These are phyloP conservation scores for Thereva unica DNA, from an alignment of 2,888 invertebrate species.

Conservation along the genomic window DNA sequence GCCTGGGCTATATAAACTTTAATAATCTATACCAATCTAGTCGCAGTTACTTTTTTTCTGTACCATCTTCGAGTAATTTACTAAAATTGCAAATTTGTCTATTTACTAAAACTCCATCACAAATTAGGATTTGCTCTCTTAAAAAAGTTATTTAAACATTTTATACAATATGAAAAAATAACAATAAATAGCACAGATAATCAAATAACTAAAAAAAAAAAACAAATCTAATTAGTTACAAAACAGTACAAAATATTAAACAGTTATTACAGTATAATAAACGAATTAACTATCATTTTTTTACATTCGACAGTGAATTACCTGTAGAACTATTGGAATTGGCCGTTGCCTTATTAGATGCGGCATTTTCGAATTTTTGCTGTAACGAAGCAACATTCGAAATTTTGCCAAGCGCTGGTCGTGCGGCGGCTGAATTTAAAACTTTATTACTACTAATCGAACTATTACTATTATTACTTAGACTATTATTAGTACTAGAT, in stretches of 20 bases:
- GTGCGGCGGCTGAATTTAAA: slow-evolving; percentile 52
- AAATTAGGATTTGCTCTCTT: too few species aligned
- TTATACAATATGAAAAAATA: too few species aligned
- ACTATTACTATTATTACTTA: slow-evolving; percentile 35
- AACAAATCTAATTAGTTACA: slow-evolving; percentile 14
- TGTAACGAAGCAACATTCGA: slow-evolving; percentile 78
- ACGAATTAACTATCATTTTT: slow-evolving; percentile 34
- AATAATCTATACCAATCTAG: too few species aligned
- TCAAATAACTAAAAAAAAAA: neutral
- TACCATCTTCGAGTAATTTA: too few species aligned
- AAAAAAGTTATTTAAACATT: too few species aligned
- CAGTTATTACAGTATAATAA: neutral
- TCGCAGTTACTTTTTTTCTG: too few species aligned
- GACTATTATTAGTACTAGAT: slow-evolving; percentile 38
- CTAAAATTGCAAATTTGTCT: too few species aligned
- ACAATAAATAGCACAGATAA: too few species aligned
- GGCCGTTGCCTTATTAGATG: neutral
- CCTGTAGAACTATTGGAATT: slow-evolving; percentile 13
- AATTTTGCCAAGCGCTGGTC: slow-evolving; percentile 61
- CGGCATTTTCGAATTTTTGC: slow-evolving; percentile 72
- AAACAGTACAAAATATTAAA: slow-evolving; percentile 1
- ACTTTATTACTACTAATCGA: slow-evolving; percentile 33
- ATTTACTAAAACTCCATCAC: too few species aligned
- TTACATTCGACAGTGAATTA: slow-evolving; percentile 18
- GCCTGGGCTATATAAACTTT: too few species aligned